Percentiles rank a stretch among this genome's conserved stretches.
Evolutionary conservation across 2,113 vertebrate species (phyloP).

Genomic region (Rallus limicola): DNA sequence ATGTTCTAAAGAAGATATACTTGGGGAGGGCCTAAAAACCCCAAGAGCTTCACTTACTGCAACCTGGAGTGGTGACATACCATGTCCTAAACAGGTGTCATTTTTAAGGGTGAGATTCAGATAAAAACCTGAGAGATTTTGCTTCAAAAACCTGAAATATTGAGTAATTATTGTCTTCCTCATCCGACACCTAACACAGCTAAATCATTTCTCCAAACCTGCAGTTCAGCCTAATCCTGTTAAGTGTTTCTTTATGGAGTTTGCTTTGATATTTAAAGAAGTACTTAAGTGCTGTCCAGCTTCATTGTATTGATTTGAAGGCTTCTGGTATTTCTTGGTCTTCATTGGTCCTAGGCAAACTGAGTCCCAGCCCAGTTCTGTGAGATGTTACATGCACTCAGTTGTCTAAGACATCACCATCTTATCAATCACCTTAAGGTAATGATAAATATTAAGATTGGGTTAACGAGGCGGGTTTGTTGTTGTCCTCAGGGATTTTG

Average conservation of each 20-base stretch:
- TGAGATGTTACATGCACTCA: neutral
- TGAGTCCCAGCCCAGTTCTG: neutral
- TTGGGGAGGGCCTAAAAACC: neutral
- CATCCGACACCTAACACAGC: neutral
- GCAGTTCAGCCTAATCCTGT: fast-evolving
- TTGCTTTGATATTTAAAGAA: neutral
- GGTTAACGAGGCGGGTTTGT: neutral
- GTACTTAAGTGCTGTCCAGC: neutral
- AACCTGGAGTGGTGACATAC: neutral
- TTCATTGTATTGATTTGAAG: neutral
- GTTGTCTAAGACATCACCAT: neutral
- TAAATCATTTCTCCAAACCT: neutral
- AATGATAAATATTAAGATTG: neutral
- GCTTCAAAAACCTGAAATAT: neutral
- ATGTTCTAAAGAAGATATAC: neutral
- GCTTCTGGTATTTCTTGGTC: neutral
- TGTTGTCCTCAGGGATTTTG: slow-evolving; percentile 87
- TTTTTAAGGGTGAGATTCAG: neutral
- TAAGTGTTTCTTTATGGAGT: neutral
- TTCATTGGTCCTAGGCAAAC: neutral
- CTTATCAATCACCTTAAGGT: neutral
- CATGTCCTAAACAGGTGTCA: neutral
- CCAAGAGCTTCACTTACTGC: neutral
- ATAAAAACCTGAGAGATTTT: neutral
- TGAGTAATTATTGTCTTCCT: neutral